Evolutionary conservation across 1,140 invertebrate genomes (phyloP), one percentile per base, ranked within the genome.

Genomic region (Zaprionus davidi): DNA sequence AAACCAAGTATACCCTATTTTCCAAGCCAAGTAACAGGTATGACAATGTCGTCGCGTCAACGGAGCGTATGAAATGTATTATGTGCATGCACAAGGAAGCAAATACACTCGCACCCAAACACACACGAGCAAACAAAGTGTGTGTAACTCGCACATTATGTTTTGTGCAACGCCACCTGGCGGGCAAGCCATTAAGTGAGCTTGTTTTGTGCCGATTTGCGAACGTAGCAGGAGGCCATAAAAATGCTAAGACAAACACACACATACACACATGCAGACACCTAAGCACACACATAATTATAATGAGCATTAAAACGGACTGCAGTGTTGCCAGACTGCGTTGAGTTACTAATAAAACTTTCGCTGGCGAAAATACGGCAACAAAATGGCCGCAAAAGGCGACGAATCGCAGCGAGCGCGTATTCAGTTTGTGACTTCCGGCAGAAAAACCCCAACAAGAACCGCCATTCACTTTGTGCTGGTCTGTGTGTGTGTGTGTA

Each of bases 101-200:
- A 71, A 38, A 49, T 36, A 44, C 49, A 77, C 34, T 46, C 1
- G 26, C 36, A 44, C 28, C 56, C 17, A 41, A 58, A 51, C 46
- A 26, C 13, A n/a, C 5, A 9, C 57, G 38, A 13, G 13, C n/a
- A 36, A n/a, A 71, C 59, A 31, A 38, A 55, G 41, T 56, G 64
- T 46, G 41, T 44, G 41, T 46, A 9, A 46, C 41, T 46, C 68
- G 44, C 73, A 46, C 44, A 59, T 71, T 53, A 59, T 28, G 67
- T 24, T 75, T 75, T 75, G 41, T 71, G 63, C 64, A 66, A 51
- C 67, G 77, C 65, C 82, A 86, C 76, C 75, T 73, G 72, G 72
- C 83, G 80, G 71, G 80, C 84, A 79, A 88, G 84, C 84, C 84
- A 88, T 88, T 90, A 88, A 88, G 84, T 81, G 69, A 90, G 81